These are phyloP conservation scores for Phalloptychus januarius DNA, from an alignment of 2,797 vertebrate genomes.

Conservation along the genomic window DNA sequence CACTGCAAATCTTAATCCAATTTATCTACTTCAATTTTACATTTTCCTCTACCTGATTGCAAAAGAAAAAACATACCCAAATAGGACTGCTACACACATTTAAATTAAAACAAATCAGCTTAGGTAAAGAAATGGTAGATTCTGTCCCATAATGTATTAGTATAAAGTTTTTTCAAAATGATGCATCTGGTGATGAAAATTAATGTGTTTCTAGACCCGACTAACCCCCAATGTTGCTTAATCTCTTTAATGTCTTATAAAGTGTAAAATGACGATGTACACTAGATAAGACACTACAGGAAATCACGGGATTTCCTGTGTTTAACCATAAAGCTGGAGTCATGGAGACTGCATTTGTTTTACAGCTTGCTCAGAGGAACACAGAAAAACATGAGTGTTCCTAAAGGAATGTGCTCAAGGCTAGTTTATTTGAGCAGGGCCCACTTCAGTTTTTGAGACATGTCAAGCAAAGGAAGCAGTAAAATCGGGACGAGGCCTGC, in stretches of 20 bases:
- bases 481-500: conserved; percentile 21
- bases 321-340: background rate
- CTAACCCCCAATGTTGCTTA: background rate
- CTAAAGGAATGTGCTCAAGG: conserved; percentile 69
- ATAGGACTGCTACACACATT: background rate
- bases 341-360: background rate
- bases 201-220: background rate
- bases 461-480: conserved; percentile 33
- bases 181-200: background rate
- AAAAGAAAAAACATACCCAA: background rate
- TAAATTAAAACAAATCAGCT: background rate
- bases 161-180: background rate
- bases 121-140: background rate
- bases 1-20: background rate
- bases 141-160: background rate
- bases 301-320: background rate
- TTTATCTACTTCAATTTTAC: background rate
- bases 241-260: background rate
- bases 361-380: conserved; percentile 33
- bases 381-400: conserved; percentile 35
- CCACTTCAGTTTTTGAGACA: conserved; percentile 49
- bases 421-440: conserved; percentile 70
- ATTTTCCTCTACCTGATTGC: background rate
- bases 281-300: background rate
- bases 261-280: background rate